These are phyloP conservation scores for Temnothorax unifasciatus DNA, from an alignment of 2,888 invertebrate genomes.

Conservation along the genomic window DNA sequence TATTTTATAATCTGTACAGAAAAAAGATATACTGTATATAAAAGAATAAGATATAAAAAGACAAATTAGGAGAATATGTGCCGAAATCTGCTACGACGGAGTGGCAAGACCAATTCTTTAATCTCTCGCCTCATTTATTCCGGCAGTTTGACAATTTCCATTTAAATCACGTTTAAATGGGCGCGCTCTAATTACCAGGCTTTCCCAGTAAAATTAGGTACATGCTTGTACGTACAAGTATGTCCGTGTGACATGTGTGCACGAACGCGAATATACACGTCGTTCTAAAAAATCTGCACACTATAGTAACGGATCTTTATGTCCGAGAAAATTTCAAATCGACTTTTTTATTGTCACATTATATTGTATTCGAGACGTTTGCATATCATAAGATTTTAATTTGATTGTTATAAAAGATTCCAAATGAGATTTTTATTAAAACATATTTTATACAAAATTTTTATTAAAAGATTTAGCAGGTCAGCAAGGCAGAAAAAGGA, in stretches of 20 bases:
- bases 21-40: not conserved
- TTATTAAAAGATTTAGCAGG: not conserved
- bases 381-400: slow-evolving; percentile 2
- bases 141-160: slow-evolving; percentile 69
- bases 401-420: not conserved
- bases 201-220: slow-evolving; percentile 69
- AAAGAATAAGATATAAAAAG: not conserved
- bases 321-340: not conserved
- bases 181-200: slow-evolving; percentile 71
- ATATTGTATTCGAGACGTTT: not conserved
- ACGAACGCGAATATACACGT: not conserved
- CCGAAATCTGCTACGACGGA: not conserved
- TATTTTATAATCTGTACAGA: not conserved
- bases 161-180: slow-evolving; percentile 73
- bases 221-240: slow-evolving; percentile 41
- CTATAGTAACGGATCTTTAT: not conserved
- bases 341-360: not conserved
- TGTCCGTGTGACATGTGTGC: not conserved
- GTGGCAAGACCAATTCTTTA: slow-evolving; percentile 60
- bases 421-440: not conserved
- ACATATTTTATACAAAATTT: slow-evolving; percentile 1
- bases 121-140: slow-evolving; percentile 58
- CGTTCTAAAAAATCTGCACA: slow-evolving; percentile 12
- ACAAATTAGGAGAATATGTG: not conserved
- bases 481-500: not conserved